Percentiles rank a stretch among this genome's conserved stretches.
phyloP scores from a whole-genome alignment of 1,140 invertebrate species.

The Ceratosolen fusciceps region DNA sequence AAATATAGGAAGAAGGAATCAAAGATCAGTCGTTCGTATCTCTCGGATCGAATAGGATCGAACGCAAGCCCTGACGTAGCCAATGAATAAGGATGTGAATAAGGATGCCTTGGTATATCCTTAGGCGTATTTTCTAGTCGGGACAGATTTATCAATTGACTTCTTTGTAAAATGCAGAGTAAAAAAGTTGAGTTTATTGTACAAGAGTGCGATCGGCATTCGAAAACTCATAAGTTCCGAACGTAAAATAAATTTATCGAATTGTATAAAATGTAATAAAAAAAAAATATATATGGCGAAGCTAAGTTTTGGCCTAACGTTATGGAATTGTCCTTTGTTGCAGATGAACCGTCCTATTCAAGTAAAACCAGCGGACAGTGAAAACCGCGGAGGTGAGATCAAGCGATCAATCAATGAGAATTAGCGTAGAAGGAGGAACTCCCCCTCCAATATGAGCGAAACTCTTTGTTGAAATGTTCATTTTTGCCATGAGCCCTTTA shows the following conservation, averaged over 20 bases:
- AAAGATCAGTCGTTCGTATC: background rate
- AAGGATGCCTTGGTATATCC: slow-evolving; percentile 22
- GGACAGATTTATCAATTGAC: too few relatives aligned
- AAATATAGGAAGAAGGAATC: background rate
- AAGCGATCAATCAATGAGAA: slow-evolving; percentile 46
- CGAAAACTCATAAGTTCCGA: too few relatives aligned
- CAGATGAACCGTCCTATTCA: slow-evolving; percentile 99
- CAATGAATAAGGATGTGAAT: background rate
- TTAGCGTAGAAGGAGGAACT: background rate
- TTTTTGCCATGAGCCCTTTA: background rate
- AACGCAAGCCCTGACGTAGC: background rate
- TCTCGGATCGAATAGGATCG: background rate
- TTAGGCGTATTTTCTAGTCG: slow-evolving; percentile 22
- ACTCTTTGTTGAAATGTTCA: too few relatives aligned
- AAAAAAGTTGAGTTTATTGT: too few relatives aligned
- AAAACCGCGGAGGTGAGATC: slow-evolving; percentile 95
- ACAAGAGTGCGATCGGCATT: too few relatives aligned
- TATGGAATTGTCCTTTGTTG: slow-evolving; percentile 70
- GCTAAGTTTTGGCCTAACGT: too few relatives aligned
- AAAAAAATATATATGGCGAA: too few relatives aligned
- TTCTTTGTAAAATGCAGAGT: too few relatives aligned
- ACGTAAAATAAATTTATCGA: background rate
- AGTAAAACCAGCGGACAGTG: slow-evolving; percentile 99
- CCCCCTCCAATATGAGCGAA: background rate
- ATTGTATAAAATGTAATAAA: too few relatives aligned